Evolutionary conservation across 1,140 invertebrate genomes (phyloP).

Genomic region (Saccostrea cuccullata): DNA sequence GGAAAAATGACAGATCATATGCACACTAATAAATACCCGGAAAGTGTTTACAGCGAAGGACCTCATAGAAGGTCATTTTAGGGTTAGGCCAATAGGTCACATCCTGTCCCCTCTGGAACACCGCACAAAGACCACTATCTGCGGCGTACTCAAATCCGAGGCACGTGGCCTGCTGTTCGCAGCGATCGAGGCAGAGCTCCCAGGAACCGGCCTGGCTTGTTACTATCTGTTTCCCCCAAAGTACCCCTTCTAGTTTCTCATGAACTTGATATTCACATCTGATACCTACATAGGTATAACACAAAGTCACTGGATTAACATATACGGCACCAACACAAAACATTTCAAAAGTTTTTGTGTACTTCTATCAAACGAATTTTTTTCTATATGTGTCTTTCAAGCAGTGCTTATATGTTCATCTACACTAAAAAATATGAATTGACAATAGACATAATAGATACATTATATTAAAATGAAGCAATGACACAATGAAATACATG

Average conservation of each 20-base stretch:
- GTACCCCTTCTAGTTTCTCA: conserved; percentile 45
- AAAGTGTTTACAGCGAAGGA: conserved; percentile 43
- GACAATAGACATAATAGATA: too few species aligned
- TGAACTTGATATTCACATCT: conserved; percentile 44
- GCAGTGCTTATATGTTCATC: too few species aligned
- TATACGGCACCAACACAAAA: neutral
- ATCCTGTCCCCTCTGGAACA: conserved; percentile 50
- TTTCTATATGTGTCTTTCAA: neutral
- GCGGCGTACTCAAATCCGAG: conserved; percentile 51
- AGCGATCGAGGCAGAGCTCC: conserved; percentile 45
- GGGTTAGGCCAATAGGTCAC: conserved; percentile 49
- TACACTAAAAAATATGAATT: too few species aligned
- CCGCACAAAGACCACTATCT: conserved; percentile 32
- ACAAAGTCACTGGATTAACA: neutral
- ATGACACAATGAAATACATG: too few species aligned
- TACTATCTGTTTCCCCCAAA: conserved; percentile 47
- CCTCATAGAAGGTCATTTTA: conserved; percentile 53
- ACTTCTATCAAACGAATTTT: neutral
- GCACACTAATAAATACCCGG: neutral
- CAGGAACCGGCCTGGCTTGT: conserved; percentile 38
- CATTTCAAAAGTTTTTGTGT: neutral
- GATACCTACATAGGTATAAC: neutral
- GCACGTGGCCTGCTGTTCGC: conserved; percentile 40
- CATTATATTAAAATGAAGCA: too few species aligned
- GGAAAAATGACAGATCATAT: neutral